Conservation (phyloP, 2,113 vertebrate genomes). For the Ibidorhyncha struthersii region DNA sequence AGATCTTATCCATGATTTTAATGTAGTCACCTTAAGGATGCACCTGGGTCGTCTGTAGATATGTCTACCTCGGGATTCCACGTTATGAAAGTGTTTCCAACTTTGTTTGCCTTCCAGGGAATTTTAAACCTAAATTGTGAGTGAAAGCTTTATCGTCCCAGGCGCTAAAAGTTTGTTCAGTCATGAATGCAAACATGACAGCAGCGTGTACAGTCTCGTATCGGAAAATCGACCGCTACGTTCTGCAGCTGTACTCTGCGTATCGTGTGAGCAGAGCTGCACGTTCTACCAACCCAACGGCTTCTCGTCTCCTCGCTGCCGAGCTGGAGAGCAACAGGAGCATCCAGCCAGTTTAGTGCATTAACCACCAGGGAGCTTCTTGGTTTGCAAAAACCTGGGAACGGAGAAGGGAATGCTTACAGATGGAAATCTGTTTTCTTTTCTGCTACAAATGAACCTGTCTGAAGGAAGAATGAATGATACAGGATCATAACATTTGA, state of each 20-base stretch:
- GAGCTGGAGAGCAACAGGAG: neutral
- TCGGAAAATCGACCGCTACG: accelerated
- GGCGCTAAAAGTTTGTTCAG: neutral
- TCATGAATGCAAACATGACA: neutral
- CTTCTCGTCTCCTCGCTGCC: accelerated
- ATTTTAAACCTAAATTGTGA: neutral
- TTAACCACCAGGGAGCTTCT: neutral
- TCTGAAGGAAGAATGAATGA: neutral
- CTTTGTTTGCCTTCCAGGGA: neutral
- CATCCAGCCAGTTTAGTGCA: neutral
- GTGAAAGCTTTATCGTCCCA: neutral
- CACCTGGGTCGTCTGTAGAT: neutral
- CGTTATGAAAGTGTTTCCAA: accelerated
- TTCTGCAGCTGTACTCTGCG: neutral
- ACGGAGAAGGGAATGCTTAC: neutral
- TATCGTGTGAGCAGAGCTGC: neutral
- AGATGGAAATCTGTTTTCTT: neutral
- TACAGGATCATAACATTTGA: neutral
- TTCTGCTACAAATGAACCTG: neutral
- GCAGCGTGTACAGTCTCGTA: accelerated
- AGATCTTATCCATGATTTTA: neutral
- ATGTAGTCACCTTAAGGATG: neutral
- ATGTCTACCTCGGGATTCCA: accelerated
- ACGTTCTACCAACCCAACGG: accelerated
- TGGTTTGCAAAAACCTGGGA: neutral